Evolutionary conservation across 2,888 invertebrate genomes (phyloP).

Genomic region (Danaus chrysippus): DNA sequence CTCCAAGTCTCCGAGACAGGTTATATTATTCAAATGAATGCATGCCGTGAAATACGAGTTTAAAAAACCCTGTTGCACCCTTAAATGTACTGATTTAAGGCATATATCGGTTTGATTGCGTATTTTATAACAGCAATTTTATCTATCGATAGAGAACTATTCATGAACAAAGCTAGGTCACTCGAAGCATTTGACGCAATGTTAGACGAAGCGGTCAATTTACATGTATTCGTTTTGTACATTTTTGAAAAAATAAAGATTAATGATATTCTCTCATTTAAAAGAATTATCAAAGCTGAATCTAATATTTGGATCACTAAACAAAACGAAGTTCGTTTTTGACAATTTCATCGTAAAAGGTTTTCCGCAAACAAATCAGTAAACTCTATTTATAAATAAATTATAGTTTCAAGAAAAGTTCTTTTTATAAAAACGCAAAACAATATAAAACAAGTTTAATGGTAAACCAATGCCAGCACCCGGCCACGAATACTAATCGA

Average conservation of each 20-base stretch:
- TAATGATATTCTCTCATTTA: no score
- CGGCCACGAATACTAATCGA: slow-evolving; percentile 54
- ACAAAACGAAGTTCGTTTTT: no score
- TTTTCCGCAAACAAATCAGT: no score
- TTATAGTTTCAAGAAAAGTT: no score
- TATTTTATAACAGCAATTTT: slow-evolving; percentile 22
- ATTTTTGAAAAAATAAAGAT: background rate
- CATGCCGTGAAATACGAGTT: slow-evolving; percentile 42
- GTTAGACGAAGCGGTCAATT: background rate
- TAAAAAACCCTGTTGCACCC: slow-evolving; percentile 9
- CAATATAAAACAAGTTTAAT: background rate
- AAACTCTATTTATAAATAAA: no score
- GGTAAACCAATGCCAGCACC: slow-evolving; percentile 4
- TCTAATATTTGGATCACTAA: no score
- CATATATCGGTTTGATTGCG: slow-evolving; percentile 3
- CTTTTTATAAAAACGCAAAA: background rate
- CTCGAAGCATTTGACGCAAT: slow-evolving; percentile 38
- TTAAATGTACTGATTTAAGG: background rate
- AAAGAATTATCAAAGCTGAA: no score
- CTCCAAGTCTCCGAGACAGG: slow-evolving; percentile 63
- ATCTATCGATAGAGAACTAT: slow-evolving; percentile 44
- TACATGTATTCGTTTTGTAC: background rate
- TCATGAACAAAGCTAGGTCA: slow-evolving; percentile 55
- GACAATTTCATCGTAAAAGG: no score
- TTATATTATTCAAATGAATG: slow-evolving; percentile 75